phyloP scores from a whole-genome alignment of 2,797 vertebrate genomes.

The Coranthus polyacanthus region DNA sequence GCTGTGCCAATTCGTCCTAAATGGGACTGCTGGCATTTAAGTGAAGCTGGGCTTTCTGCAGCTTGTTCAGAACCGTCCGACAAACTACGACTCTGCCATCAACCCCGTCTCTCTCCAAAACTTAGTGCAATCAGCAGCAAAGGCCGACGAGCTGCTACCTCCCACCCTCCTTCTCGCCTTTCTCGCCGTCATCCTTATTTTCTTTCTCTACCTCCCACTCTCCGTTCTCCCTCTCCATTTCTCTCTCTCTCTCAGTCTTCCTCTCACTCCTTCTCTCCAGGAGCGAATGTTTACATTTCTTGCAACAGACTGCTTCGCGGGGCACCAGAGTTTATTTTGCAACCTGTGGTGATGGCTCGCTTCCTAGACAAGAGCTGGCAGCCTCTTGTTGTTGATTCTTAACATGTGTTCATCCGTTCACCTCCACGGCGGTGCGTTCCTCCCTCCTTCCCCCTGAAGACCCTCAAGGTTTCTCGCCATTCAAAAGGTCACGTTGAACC shows the following conservation, averaged over 20 bases:
- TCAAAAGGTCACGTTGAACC: conserved; percentile 74
- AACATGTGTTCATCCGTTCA: conserved; percentile 87
- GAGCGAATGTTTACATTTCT: conserved; percentile 83
- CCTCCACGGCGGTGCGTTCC: conserved; percentile 67
- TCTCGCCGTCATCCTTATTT: conserved; percentile 54
- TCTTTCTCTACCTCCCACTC: conserved; percentile 52
- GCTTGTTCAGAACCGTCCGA: too few species aligned
- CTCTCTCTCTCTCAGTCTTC: conserved; percentile 48
- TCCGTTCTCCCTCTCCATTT: conserved; percentile 23
- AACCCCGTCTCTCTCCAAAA: too few species aligned
- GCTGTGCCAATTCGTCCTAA: conserved; percentile 35
- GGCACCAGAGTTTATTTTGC: conserved; percentile 87
- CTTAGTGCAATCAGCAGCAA: too few species aligned
- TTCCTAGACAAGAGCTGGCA: conserved; percentile 84
- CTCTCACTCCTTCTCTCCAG: conserved; percentile 63
- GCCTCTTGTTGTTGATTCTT: conserved; percentile 83
- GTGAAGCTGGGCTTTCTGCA: too few species aligned
- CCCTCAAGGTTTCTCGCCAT: conserved; percentile 69
- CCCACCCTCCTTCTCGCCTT: conserved; percentile 34
- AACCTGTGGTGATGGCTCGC: conserved; percentile 87
- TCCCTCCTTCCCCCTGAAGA: conserved; percentile 45
- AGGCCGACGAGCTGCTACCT: conserved; percentile 50
- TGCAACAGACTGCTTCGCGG: conserved; percentile 80
- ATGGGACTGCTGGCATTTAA: conserved; percentile 49
- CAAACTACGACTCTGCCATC: too few species aligned